Conservation (phyloP, 2,113 vertebrate species). For the Toxotes jaculatrix region DNA sequence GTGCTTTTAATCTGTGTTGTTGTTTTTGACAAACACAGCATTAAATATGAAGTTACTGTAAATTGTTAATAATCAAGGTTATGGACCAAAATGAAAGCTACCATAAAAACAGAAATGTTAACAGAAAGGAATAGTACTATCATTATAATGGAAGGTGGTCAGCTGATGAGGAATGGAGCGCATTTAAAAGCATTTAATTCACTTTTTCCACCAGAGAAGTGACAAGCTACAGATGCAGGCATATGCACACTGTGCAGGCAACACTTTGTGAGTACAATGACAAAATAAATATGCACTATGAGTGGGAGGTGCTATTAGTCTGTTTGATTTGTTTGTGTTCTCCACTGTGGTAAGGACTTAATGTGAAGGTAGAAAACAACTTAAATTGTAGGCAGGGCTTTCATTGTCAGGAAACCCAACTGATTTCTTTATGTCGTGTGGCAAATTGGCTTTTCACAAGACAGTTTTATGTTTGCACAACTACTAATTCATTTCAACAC, state of each 20-base stretch:
- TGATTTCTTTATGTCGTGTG: neutral
- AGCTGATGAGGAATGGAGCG: no score
- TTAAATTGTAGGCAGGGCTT: neutral
- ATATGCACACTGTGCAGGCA: neutral
- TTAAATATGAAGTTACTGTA: no score
- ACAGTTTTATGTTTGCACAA: conserved; percentile 5
- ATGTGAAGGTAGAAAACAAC: neutral
- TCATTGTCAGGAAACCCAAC: neutral
- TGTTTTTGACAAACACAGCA: no score
- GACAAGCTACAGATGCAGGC: neutral
- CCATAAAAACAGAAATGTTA: no score
- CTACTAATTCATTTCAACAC: neutral
- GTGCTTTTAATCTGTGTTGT: no score
- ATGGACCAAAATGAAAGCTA: no score
- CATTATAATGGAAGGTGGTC: no score
- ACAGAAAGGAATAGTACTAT: no score
- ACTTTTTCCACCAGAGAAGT: neutral
- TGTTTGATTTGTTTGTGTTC: conserved; percentile 28
- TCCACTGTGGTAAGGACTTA: neutral
- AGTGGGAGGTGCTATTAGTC: conserved; percentile 32
- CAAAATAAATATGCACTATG: conserved; percentile 14
- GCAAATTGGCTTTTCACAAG: neutral
- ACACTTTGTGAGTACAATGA: neutral
- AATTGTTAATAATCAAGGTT: no score
- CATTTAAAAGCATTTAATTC: neutral